phyloP scores from a whole-genome alignment of 2,797 vertebrate genomes.

The Darevskia mixta region DNA sequence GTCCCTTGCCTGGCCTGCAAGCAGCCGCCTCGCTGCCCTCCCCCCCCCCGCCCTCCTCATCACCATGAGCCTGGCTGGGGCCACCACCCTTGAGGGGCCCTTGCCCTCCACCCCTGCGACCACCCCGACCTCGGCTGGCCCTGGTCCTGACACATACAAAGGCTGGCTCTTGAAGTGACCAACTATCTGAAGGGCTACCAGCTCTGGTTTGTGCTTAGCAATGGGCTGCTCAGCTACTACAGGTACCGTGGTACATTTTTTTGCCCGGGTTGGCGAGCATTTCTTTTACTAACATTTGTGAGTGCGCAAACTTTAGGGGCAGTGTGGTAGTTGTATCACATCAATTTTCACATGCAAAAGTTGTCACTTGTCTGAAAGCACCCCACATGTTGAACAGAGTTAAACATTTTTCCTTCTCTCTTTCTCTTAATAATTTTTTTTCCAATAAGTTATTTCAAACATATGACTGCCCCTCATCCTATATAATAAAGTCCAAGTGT shows the following conservation, averaged over 20 bases:
- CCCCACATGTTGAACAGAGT: no score
- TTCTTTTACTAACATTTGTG: no score
- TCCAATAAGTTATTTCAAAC: no score
- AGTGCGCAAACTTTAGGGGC: not conserved
- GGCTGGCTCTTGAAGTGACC: conserved; percentile 99
- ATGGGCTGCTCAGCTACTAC: conserved; percentile 96
- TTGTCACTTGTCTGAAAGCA: not conserved
- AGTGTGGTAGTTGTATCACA: not conserved
- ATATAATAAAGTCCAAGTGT: no score
- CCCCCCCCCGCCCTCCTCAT: conserved; percentile 59
- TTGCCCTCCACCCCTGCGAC: conserved; percentile 28
- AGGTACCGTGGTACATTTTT: conserved; percentile 80
- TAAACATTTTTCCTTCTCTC: no score
- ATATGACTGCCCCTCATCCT: no score
- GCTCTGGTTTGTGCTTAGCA: conserved; percentile 96
- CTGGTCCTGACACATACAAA: conserved; percentile 88
- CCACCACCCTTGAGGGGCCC: conserved; percentile 9
- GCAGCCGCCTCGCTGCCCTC: conserved; percentile 59
- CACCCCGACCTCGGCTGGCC: not conserved
- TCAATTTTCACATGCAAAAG: not conserved
- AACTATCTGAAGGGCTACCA: conserved; percentile 98
- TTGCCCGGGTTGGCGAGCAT: not conserved
- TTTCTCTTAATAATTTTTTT: no score
- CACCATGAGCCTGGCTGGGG: conserved; percentile 42
- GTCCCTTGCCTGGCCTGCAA: conserved; percentile 80